A percentile compares a stretch with the other conserved stretches of the same genome.
These are phyloP conservation scores for Cyprinodon brontotheroides DNA, from an alignment of 2,113 vertebrate species.

Conservation along the genomic window DNA sequence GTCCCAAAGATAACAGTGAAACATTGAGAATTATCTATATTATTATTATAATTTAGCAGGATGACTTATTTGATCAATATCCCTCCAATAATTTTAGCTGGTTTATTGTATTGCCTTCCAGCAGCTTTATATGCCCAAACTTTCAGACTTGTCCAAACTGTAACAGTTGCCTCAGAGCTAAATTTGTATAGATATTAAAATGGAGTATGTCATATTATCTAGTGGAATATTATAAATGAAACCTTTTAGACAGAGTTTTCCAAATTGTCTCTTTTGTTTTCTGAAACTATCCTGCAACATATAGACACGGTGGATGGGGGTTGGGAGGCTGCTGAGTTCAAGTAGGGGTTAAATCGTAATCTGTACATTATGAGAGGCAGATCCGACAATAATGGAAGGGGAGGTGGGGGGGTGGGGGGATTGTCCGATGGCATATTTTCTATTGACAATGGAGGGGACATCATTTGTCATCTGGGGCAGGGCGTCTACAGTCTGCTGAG, in stretches of 20 bases:
- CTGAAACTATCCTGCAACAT: slow-evolving; percentile 45
- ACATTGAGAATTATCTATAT: background rate
- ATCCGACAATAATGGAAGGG: slow-evolving; percentile 30
- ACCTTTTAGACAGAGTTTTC: background rate
- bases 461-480: background rate
- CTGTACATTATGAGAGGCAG: slow-evolving; percentile 44
- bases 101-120: background rate
- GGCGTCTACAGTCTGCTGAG: background rate
- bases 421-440: background rate
- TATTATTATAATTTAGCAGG: no score
- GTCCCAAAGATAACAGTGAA: no score
- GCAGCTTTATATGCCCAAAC: background rate
- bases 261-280: slow-evolving; percentile 40
- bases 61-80: background rate
- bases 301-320: slow-evolving; percentile 31
- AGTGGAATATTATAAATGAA: slow-evolving; percentile 35
- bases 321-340: slow-evolving; percentile 39
- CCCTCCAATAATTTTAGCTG: background rate
- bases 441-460: background rate
- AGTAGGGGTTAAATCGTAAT: slow-evolving; percentile 43
- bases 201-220: slow-evolving; percentile 1
- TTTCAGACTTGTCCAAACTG: slow-evolving; percentile 10
- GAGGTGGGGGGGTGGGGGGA: no score
- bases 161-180: background rate
- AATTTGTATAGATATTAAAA: slow-evolving; percentile 15